Evolutionary conservation across 2,113 vertebrate genomes (phyloP).

Genomic region (Limnothrissa miodon): DNA sequence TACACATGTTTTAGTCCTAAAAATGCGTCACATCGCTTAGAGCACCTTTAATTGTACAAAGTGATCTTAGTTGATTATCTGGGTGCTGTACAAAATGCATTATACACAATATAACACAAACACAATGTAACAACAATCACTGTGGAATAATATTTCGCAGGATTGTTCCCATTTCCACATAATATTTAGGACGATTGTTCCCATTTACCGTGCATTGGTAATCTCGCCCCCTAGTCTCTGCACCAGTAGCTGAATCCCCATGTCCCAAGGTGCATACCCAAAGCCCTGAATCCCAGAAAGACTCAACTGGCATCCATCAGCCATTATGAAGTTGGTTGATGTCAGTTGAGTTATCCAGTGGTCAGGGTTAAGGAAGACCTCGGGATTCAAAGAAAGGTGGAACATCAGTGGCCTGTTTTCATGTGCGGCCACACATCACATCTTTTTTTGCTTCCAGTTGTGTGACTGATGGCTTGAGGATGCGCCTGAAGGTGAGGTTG

Average conservation of each 20-base stretch:
- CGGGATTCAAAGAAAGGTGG: not conserved
- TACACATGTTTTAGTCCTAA: no score
- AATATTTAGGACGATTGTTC: no score
- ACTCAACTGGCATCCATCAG: no score
- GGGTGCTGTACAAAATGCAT: not conserved
- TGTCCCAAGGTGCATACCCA: no score
- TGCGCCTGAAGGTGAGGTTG: slow-evolving; percentile 87
- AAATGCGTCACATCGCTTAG: no score
- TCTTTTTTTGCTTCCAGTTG: not conserved
- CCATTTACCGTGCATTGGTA: not conserved
- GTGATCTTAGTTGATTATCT: not conserved
- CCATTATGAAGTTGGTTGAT: no score
- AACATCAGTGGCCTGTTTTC: not conserved
- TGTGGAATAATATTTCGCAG: not conserved
- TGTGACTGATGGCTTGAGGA: slow-evolving; percentile 49
- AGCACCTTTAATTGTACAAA: not conserved
- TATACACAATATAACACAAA: not conserved
- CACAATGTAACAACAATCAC: not conserved
- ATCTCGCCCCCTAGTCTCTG: not conserved
- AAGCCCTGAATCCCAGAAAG: no score
- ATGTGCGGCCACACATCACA: not conserved
- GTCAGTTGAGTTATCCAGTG: no score
- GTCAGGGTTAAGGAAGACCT: no score
- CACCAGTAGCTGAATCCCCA: not conserved
- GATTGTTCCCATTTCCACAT: not conserved